phyloP scores from a whole-genome alignment of 2,888 invertebrate species.

The Nephrotoma flavescens region DNA sequence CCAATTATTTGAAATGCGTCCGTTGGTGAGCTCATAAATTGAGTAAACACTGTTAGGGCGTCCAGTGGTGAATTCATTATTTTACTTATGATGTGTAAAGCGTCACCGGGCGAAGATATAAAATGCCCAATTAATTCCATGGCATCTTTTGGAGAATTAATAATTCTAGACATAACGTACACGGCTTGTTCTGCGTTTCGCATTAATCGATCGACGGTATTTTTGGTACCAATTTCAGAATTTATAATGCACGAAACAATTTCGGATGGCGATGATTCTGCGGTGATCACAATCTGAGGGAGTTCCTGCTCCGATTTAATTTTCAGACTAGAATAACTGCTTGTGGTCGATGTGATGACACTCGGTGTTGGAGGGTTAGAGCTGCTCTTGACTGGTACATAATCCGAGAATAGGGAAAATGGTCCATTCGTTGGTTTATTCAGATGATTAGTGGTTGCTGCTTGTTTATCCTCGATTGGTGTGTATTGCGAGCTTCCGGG shows the following conservation, averaged over 20 bases:
- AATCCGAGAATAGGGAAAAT: not conserved
- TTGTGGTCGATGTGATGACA: not conserved
- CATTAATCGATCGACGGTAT: slow-evolving; percentile 29
- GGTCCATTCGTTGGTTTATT: not conserved
- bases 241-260: slow-evolving; percentile 29
- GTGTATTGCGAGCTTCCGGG: not conserved
- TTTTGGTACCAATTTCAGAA: slow-evolving; percentile 27
- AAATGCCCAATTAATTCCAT: slow-evolving; percentile 28
- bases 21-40: slow-evolving; percentile 33
- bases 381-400: not conserved
- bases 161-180: slow-evolving; percentile 25
- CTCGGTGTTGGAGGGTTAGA: not conserved
- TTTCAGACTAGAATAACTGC: not conserved
- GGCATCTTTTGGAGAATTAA: slow-evolving; percentile 30
- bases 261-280: slow-evolving; percentile 16
- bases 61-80: slow-evolving; percentile 33
- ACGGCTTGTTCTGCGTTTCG: slow-evolving; percentile 27
- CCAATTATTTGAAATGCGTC: slow-evolving; percentile 32
- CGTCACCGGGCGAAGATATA: slow-evolving; percentile 30
- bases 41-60: slow-evolving; percentile 32
- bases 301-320: not conserved
- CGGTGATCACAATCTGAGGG: not conserved
- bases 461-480: not conserved
- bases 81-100: slow-evolving; percentile 31
- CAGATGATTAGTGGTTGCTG: not conserved